Percentiles rank a stretch among this genome's conserved stretches.
Conservation (phyloP, 2,797 vertebrate genomes). For the Xenops minutus region DNA sequence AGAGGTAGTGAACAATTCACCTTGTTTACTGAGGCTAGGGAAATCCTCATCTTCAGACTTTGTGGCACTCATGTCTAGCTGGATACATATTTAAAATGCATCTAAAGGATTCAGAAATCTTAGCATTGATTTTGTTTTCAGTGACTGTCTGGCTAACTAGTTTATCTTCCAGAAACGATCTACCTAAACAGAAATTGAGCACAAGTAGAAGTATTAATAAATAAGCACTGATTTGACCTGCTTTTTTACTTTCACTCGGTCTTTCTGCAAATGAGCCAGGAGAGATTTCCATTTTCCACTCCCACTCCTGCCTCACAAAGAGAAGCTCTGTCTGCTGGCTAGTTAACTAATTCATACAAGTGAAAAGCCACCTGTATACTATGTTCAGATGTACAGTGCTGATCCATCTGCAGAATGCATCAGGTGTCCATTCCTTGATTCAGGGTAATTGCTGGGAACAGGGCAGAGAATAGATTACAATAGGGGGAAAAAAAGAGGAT, state of each 20-base stretch:
- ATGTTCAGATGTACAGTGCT: neutral
- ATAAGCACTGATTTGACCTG: neutral
- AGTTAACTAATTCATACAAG: neutral
- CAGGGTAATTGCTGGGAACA: neutral
- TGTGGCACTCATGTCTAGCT: neutral
- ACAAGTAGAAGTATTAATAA: neutral
- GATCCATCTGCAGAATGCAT: slow-evolving; percentile 57
- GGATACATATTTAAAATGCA: neutral
- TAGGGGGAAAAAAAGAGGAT: neutral
- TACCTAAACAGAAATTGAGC: neutral
- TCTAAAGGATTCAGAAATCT: neutral
- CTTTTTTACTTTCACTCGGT: slow-evolving; percentile 3
- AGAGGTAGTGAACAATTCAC: neutral
- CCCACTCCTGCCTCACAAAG: neutral
- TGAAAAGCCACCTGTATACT: slow-evolving; percentile 43
- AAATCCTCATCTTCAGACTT: neutral
- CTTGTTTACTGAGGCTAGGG: neutral
- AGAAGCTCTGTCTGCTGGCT: slow-evolving; percentile 10
- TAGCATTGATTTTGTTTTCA: neutral
- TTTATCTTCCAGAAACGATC: neutral
- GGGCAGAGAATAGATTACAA: neutral
- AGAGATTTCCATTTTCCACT: slow-evolving; percentile 3
- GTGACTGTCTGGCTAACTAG: neutral
- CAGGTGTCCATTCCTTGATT: slow-evolving; percentile 43
- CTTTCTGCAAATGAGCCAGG: neutral